Percentiles rank a stretch among this genome's conserved stretches.
Conservation (phyloP, 2,888 invertebrate species). For the Parnassius glacialis region DNA sequence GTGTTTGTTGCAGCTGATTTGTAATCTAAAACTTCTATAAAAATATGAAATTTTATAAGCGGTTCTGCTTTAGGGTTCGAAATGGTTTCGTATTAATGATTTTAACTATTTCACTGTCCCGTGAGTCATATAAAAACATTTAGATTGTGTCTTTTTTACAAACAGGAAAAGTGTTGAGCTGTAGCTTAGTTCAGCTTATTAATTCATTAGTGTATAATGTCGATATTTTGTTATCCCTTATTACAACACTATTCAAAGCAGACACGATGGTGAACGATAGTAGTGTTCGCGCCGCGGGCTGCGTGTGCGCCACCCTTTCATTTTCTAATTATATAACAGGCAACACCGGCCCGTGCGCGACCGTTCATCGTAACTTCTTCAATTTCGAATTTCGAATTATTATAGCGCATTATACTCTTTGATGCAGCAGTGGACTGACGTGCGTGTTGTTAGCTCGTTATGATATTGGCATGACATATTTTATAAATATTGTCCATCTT, state of each 20-base stretch:
- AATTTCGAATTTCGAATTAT: constrained; percentile 70
- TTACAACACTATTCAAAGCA: constrained; percentile 49
- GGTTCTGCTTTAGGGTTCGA: no score
- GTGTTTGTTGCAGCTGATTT: no score
- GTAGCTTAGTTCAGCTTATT: no score
- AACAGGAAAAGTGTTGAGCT: no score
- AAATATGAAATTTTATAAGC: no score
- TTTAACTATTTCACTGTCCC: no score
- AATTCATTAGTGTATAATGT: constrained; percentile 5
- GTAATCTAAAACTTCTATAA: no score
- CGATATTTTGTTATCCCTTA: constrained; percentile 26
- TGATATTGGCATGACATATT: constrained; percentile 42
- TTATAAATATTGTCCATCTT: constrained; percentile 34
- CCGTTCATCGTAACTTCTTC: constrained; percentile 59
- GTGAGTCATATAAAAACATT: no score
- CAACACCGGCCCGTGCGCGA: constrained; percentile 77
- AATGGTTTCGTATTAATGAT: no score
- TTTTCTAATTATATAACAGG: constrained; percentile 79
- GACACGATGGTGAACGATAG: constrained; percentile 74
- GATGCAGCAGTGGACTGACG: constrained; percentile 45
- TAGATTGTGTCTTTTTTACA: no score
- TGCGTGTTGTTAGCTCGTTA: constrained; percentile 55
- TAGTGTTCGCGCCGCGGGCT: constrained; percentile 72
- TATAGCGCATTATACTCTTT: constrained; percentile 55
- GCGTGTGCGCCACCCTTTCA: constrained; percentile 77